Percentiles rank a stretch among this genome's conserved stretches.
Conservation (phyloP, 2,797 vertebrate genomes). For the Heteromormyrus szaboi region DNA sequence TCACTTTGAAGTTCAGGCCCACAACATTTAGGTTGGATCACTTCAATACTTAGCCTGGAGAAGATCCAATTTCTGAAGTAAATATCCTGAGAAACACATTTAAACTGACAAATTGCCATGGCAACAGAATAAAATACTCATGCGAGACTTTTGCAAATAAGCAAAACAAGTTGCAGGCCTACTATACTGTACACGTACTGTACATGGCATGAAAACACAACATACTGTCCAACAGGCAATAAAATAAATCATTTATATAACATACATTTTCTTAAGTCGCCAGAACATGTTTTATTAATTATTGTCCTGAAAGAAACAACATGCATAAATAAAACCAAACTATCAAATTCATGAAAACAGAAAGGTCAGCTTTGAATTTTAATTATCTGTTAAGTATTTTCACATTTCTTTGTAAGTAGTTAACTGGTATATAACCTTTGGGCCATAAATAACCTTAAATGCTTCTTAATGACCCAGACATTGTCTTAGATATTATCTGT, state of each 20-base stretch:
- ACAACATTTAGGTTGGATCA: slow-evolving; percentile 51
- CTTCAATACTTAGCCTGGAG: slow-evolving; percentile 46
- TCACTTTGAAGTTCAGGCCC: slow-evolving; percentile 57
- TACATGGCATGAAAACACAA: not conserved
- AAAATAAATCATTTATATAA: not conserved
- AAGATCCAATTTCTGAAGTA: slow-evolving; percentile 35
- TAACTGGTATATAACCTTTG: not conserved
- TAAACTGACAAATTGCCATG: slow-evolving; percentile 23
- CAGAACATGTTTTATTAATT: not conserved
- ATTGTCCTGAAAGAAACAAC: not conserved
- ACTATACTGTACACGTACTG: not conserved
- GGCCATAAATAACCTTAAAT: not conserved
- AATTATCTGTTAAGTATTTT: not conserved
- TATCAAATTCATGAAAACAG: not conserved
- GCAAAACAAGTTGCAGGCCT: not conserved
- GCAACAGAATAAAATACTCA: not conserved
- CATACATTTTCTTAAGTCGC: not conserved
- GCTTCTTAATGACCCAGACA: not conserved
- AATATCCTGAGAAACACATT: slow-evolving; percentile 27
- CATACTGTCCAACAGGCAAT: not conserved
- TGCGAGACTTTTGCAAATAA: not conserved
- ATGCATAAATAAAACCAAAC: not conserved
- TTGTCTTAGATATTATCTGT: not conserved
- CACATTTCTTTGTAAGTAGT: not conserved
- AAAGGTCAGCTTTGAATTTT: not conserved